These are phyloP conservation scores for Halcyon badia DNA, from an alignment of 2,797 vertebrate species.

Conservation along the genomic window DNA sequence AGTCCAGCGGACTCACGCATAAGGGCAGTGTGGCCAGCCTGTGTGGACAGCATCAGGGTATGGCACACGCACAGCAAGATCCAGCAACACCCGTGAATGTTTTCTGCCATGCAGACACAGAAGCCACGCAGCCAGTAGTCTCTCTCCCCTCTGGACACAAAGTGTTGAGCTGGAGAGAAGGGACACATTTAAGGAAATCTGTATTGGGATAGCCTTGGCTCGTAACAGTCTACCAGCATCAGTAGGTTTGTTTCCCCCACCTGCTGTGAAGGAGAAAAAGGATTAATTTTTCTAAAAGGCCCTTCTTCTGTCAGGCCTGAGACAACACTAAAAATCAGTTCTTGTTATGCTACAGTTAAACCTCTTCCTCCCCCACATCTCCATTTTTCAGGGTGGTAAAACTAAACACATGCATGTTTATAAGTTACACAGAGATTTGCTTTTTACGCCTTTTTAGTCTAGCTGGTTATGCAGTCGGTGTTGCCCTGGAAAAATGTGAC, in stretches of 20 bases:
- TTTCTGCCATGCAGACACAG: not conserved
- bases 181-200: not conserved
- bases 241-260: not conserved
- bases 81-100: not conserved
- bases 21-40: not conserved
- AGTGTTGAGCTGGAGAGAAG: not conserved
- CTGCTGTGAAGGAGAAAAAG: not conserved
- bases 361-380: not conserved
- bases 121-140: not conserved
- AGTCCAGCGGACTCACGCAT: not conserved
- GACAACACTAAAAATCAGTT: not conserved
- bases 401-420: not conserved
- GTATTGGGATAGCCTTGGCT: not conserved
- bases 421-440: not conserved
- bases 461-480: not conserved
- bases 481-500: not conserved
- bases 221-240: not conserved
- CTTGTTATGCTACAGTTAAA: not conserved
- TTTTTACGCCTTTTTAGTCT: not conserved
- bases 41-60: not conserved
- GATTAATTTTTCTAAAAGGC: not conserved
- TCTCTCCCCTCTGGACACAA: not conserved
- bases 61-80: accelerated
- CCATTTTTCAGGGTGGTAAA: not conserved
- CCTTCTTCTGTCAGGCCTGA: not conserved